Evolutionary conservation across 2,113 vertebrate species (phyloP), one percentile per base, ranked within the genome.

Genomic region (Vanacampus margaritifer): DNA sequence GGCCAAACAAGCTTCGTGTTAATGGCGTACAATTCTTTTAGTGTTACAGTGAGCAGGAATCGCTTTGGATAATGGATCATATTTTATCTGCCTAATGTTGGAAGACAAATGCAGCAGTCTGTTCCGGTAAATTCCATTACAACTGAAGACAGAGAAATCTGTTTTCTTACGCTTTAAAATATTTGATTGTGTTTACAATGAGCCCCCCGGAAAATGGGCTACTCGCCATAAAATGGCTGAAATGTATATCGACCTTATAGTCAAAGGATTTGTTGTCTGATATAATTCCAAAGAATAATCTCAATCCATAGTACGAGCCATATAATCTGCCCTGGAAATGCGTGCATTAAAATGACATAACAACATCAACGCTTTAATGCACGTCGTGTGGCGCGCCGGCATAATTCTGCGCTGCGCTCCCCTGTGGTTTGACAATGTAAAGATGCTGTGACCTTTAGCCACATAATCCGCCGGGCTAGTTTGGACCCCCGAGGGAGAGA

Each of bases 401-500:
- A 2, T 28, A 8, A 17, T 28, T 43, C 23, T 0, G 41, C 9
- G 24, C 23, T 0, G 21, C 46, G 59, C 21, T 62, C 24, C 5
- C 13, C 23, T 24, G 60, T 19, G 46, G n/a, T 66, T 62, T 46
- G 4, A 48, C 16, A 48, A 21, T 45, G 41, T 56, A 43, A 67
- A 48, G 28, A 26, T 1, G 1, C 12, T 1, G 2, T 32, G 57
- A 46, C 57, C 41, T 76, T 73, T 53, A 56, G 56, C 53, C 32
- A 67, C 23, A 6, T 54, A 56, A 56, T 56, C 24, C 23, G 53
- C 23, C 24, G 53, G 53, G 64, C 58, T 17, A 62, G 65, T 79
- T 78, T 69, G 68, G 78, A 54, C 51, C 79, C 81, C 81, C 74
- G 73, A 62, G 82, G 68, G 74, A 78, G 74, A 78, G 61, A 79